Base-by-base conservation (phyloP, 2,888 invertebrate genomes). In the Thereva unica region DNA sequence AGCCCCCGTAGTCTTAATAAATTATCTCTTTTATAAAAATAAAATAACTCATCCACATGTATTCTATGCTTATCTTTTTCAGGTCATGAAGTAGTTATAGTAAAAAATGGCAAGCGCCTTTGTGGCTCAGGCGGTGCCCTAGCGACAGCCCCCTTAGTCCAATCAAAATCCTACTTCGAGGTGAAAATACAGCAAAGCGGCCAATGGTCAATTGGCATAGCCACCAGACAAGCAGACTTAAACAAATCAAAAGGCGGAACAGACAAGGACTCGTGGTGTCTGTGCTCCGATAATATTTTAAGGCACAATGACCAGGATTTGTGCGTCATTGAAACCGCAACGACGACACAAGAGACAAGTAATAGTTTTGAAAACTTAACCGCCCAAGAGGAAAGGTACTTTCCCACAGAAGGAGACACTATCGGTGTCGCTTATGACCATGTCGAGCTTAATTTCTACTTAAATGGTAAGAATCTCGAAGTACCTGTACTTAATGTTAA, bases 131-230 rank as follows among this genome's bases (percentile, higher is more conserved):
- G 99, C 23, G 97, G 93, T 68, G 95, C 95, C 0, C 82, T 98
- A 54, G 94, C 95, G 8, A 97, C 93, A 77, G 95, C 95, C 5
- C 97, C 98, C 0, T 85, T 99, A 55, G 92, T 93, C 8, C 97
- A 99, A 82, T 95, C 96, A 76, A 99, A 99, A 83, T 92, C 97
- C 3, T 99, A 97, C 80, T 99, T 97, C 80, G 98, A 99, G 84
- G 92, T 97, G 5, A 98, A 98, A 83, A 83, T 99, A 66, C 97
- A 98, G 80, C 97, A 98, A 78, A 90, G 92, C 70, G 97, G 97
- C 75, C 87, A 90, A 42, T 99, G 98, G 98, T 95, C 95, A 2
- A 87, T 98, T 9, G 99, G 99, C 2, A 82, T 99, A 68, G 97
- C 96, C 7, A 93, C 95, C 0, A 85, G 91, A 73, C 90, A 91